Conservation (phyloP, 2,797 vertebrate genomes). For the Sebastes minor region DNA sequence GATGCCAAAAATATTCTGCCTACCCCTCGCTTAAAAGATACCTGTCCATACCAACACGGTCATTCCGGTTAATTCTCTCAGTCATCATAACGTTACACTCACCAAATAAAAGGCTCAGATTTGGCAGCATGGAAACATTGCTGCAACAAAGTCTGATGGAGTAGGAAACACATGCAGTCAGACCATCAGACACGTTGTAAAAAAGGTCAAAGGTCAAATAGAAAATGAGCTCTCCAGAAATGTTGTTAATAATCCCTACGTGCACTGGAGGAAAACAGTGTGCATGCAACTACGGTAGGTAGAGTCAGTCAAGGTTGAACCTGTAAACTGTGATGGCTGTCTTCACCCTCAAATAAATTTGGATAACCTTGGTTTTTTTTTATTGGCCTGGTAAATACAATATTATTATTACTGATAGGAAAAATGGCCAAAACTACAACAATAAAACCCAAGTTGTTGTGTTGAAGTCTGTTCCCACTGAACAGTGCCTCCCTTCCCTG, state of each 20-base stretch:
- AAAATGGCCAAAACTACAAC: background rate
- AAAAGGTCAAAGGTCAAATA: background rate
- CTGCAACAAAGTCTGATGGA: background rate
- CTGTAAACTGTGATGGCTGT: background rate
- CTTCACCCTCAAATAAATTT: background rate
- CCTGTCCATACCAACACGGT: too few species aligned
- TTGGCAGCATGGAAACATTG: background rate
- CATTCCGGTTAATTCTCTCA: background rate
- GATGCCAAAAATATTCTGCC: too few species aligned
- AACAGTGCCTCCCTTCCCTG: background rate
- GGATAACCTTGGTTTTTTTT: background rate
- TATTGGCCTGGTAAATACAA: background rate
- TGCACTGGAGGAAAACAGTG: background rate
- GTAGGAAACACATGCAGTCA: background rate
- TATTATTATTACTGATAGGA: background rate
- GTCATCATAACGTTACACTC: background rate
- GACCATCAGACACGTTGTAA: background rate
- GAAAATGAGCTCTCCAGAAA: background rate
- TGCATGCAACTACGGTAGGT: too few species aligned
- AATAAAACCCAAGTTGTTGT: background rate
- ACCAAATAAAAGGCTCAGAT: background rate
- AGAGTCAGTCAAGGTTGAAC: background rate
- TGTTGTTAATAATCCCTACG: background rate
- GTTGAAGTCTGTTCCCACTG: background rate
- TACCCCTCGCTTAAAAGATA: too few species aligned